These are phyloP conservation scores for Alcedo quadribrachys DNA, from an alignment of 2,797 vertebrate species.

Conservation along the genomic window DNA sequence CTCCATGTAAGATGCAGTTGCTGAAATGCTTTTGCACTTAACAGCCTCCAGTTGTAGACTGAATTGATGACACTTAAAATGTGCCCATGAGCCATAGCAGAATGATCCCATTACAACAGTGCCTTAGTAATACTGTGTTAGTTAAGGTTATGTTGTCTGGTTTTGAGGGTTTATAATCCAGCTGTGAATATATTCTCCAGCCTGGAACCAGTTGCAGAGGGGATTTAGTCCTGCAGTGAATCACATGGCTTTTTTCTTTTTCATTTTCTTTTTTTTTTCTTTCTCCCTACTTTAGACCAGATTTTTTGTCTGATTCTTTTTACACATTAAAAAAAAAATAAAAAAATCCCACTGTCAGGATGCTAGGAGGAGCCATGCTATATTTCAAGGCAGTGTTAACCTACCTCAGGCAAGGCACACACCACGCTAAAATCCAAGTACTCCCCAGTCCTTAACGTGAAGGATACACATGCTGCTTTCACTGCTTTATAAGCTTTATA, in stretches of 20 bases:
- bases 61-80: conserved; percentile 56
- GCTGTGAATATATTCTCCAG: conserved; percentile 14
- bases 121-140: conserved; percentile 15
- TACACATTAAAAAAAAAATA: neutral
- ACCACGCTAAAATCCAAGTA: neutral
- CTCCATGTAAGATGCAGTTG: neutral
- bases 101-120: conserved; percentile 38
- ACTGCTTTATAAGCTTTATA: neutral
- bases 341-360: neutral
- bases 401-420: neutral
- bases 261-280: neutral
- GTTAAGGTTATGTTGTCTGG: conserved; percentile 48
- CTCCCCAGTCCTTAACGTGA: neutral
- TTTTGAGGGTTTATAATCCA: conserved; percentile 41
- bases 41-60: conserved; percentile 35
- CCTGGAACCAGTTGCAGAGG: neutral
- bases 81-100: conserved; percentile 33
- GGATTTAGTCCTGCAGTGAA: neutral
- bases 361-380: neutral
- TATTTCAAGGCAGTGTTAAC: neutral
- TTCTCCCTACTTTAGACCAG: neutral
- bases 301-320: neutral
- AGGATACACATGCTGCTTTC: neutral
- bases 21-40: conserved; percentile 24
- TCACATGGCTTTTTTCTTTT: neutral